Conservation (phyloP, 2,888 invertebrate species). For the Stenodema calcarata region DNA sequence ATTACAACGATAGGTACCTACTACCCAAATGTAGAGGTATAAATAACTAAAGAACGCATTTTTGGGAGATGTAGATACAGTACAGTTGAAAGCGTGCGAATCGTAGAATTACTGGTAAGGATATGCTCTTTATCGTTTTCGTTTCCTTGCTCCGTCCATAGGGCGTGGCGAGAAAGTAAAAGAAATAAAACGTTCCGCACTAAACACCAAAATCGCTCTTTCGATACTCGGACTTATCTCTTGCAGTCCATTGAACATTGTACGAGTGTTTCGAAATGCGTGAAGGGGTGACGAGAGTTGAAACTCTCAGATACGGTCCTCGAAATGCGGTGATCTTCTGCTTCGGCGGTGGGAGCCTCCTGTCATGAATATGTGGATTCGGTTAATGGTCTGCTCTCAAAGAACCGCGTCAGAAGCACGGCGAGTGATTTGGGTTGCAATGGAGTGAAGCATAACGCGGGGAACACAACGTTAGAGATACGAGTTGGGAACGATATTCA, state of each 20-base stretch:
- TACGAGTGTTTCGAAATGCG: neutral
- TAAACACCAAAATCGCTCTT: neutral
- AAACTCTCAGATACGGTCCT: neutral
- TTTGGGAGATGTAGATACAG: too few species aligned
- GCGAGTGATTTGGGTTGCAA: neutral
- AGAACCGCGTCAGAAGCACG: neutral
- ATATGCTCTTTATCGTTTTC: too few species aligned
- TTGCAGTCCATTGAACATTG: neutral
- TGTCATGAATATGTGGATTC: neutral
- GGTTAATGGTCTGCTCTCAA: neutral
- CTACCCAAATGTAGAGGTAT: too few species aligned
- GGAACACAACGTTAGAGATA: too few species aligned
- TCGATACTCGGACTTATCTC: neutral
- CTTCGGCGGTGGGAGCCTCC: neutral
- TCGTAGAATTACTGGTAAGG: too few species aligned
- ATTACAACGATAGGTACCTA: too few species aligned
- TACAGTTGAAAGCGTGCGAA: too few species aligned
- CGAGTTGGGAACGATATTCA: too few species aligned
- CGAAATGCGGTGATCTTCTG: neutral
- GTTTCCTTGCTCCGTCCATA: too few species aligned
- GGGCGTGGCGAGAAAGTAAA: too few species aligned
- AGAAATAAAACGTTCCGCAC: neutral
- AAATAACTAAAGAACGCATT: too few species aligned
- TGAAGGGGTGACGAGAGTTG: too few species aligned
- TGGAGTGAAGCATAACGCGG: neutral